These are phyloP conservation scores for Nomada goodeniana DNA, from an alignment of 2,888 invertebrate species.

Conservation along the genomic window DNA sequence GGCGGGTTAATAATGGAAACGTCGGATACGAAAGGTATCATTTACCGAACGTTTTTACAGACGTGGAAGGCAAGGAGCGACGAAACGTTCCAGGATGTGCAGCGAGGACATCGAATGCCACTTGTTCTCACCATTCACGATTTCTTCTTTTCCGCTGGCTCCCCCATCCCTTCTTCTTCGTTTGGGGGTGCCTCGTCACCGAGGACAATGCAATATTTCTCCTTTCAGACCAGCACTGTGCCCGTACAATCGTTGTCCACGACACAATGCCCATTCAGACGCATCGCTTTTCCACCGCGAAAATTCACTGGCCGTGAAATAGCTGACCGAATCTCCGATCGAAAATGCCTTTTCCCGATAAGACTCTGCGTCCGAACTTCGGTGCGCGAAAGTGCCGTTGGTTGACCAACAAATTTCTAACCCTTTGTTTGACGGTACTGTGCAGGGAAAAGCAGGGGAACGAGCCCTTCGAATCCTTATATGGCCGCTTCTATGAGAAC, in stretches of 20 bases:
- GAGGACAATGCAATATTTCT: conserved; percentile 46
- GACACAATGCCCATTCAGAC: conserved; percentile 48
- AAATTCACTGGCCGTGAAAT: conserved; percentile 12
- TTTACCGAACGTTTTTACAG: not conserved
- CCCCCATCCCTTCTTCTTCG: conserved; percentile 10
- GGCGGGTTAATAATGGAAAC: not conserved
- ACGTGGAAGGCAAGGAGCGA: not conserved
- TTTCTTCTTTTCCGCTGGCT: not conserved
- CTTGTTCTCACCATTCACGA: conserved; percentile 25
- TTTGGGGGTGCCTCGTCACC: conserved; percentile 35
- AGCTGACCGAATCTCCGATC: not conserved
- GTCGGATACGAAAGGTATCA: conserved; percentile 7
- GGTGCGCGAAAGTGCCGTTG: too few species aligned
- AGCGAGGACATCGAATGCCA: conserved; percentile 38
- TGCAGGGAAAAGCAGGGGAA: not conserved
- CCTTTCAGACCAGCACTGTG: conserved; percentile 32
- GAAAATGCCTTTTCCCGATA: not conserved
- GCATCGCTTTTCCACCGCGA: conserved; percentile 23
- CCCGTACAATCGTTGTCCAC: conserved; percentile 48
- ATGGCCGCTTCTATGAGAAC: not conserved
- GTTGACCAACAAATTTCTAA: not conserved
- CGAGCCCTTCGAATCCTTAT: not conserved
- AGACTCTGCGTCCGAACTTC: not conserved
- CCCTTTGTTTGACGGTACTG: not conserved
- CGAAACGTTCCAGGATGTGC: conserved; percentile 33